Base-by-base conservation (phyloP, 1,140 invertebrate genomes). In the Triops cancriformis region DNA sequence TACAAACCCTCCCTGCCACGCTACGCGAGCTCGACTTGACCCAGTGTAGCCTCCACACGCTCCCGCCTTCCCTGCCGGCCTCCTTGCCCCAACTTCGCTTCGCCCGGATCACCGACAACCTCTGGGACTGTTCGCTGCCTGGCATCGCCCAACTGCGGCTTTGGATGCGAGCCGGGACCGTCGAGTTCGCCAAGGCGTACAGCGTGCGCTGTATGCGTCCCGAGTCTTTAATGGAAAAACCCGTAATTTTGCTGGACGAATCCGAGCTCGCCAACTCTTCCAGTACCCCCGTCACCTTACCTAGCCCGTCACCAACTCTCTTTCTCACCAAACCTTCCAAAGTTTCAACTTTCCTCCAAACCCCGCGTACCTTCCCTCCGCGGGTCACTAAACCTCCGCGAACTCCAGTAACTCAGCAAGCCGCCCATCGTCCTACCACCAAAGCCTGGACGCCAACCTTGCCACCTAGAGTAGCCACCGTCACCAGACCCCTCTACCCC, bases 21-120 rank as follows among this genome's bases (percentile, higher is more conserved):
- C 79, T 87, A 14, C 86, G 89, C 79, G 88, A 90, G 79, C 84
- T 95, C 23, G 89, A 94, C 83, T 83, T 95, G 45, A 88, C 90
- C 81, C 14, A 76, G 23, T 81, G 80, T 42, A 87, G 88, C 79
- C 85, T 94, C 76, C 87, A 88, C 37, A 87, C 85, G 28, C 84
- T 94, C 14, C 86, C 90, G 79, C 87, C 88, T 43, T 90, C 93
- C 82, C 84, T 94, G 26, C 84, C 89, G 28, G 88, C 89, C 80
- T 89, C 90, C 80, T 87, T 94, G 51, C 90, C 91, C 0, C 88
- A 92, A 80, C 82, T 94, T 10, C 79, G 83, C 64, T 80, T 83
- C 1, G 79, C 86, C 72, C 82, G 84, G 64, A 77, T 88, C 75
- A 84, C 84, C 79, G 85, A 84, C 6, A 88, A 87, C 80, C 80